Evolutionary conservation across 2,888 invertebrate genomes (phyloP), one percentile per base, ranked within the genome.

Genomic region (Achlya flavicornis): DNA sequence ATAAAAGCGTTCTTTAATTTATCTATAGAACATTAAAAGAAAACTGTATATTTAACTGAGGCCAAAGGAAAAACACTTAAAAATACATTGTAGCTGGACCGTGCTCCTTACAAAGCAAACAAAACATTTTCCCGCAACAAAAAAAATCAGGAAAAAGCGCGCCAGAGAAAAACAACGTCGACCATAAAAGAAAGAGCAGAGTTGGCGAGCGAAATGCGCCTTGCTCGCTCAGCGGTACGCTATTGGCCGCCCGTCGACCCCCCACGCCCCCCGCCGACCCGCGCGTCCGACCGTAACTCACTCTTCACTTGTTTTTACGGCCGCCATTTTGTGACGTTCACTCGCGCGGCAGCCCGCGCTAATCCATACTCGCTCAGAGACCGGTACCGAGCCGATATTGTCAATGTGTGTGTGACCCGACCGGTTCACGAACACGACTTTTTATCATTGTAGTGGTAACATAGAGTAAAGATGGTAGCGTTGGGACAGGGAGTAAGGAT

Each of bases 271-370:
- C 68, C 74, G 67, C 76, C 77, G 69, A 71, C 80, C 79, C 80
- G 76, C 78, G 71, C 77, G 75, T 74, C 85, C 84, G 87, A 84
- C 90, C 87, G 90, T 93, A 92, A 93, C 93, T 93, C 93, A 92
- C 93, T 92, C 89, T 93, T 93, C 93, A 92, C 93, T 93, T 92
- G 93, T 89, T 93, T 91, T 93, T 93, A 93, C 88, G 90, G 92
- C 92, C 88, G 93, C 93, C 93, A 93, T 93, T 91, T 93, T 93
- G 93, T 93, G 93, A 93, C 93, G 93, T 91, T 91, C 88, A 89
- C 89, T 83, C 84, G 89, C 89, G 85, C 87, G 89, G 89, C 91
- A 86, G 86, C 86, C 85, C 89, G 87, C 86, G 87, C 88, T 89
- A 90, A 91, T 89, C 88, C 90, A 89, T 86, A 86, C 85, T 73